Percentiles rank a stretch among this genome's conserved stretches.
Evolutionary conservation across 2,888 invertebrate species (phyloP).

Genomic region (Frankliniella fusca): DNA sequence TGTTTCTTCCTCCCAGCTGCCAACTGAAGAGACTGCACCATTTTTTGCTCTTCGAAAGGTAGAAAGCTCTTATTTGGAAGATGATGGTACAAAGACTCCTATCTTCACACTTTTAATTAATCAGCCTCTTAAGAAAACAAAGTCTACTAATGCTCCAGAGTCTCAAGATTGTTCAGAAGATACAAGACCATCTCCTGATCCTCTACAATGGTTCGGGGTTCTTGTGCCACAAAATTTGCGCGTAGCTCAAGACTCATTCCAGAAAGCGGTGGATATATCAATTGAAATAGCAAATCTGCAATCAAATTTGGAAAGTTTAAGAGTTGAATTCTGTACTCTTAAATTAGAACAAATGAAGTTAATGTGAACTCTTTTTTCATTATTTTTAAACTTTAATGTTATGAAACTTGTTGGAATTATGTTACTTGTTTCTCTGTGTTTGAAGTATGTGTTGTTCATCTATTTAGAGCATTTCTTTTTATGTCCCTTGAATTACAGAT

Average conservation of each 20-base stretch:
- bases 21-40: constrained; percentile 55
- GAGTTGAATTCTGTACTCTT: constrained; percentile 34
- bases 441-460: too few species aligned
- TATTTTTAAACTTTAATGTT: background rate
- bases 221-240: constrained; percentile 75
- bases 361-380: background rate
- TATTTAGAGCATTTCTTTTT: too few species aligned
- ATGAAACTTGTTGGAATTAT: background rate
- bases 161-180: constrained; percentile 30
- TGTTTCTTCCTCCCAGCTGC: constrained; percentile 66
- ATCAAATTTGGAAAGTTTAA: constrained; percentile 52
- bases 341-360: constrained; percentile 3
- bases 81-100: background rate
- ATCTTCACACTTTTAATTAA: background rate
- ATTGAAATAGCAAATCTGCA: constrained; percentile 68
- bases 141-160: constrained; percentile 29
- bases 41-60: background rate
- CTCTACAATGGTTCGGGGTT: constrained; percentile 82
- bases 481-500: too few species aligned
- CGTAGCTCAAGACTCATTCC: constrained; percentile 69
- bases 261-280: constrained; percentile 61
- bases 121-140: constrained; percentile 4
- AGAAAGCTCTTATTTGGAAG: background rate
- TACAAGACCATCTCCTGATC: constrained; percentile 50
- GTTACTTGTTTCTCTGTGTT: background rate